These are phyloP conservation scores for Delichon dasypus DNA, from an alignment of 2,797 vertebrate species.

Conservation along the genomic window DNA sequence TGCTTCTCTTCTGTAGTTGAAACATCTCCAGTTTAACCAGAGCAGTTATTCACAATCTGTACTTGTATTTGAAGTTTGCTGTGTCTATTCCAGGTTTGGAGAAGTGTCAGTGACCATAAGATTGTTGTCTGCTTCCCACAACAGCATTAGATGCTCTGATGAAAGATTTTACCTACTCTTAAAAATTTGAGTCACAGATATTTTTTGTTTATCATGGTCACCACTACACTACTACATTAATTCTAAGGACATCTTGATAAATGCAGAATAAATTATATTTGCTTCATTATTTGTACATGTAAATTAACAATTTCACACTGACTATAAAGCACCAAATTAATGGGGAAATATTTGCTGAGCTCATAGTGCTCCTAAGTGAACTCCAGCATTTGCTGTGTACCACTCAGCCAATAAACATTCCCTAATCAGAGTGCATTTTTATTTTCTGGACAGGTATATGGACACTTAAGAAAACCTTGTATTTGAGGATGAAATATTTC, in stretches of 20 bases:
- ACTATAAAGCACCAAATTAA: neutral
- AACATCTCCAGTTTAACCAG: neutral
- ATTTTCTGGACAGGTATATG: neutral
- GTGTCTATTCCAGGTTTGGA: neutral
- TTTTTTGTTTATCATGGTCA: neutral
- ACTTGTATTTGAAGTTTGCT: neutral
- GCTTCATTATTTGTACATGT: neutral
- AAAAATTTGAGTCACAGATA: neutral
- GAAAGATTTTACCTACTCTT: neutral
- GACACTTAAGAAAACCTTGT: neutral
- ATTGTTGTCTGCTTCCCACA: neutral
- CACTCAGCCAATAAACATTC: neutral
- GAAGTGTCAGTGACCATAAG: neutral
- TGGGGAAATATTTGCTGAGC: neutral
- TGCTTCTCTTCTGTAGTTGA: neutral
- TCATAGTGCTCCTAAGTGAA: neutral
- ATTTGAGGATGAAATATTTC: neutral
- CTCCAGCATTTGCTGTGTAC: neutral
- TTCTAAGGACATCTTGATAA: neutral
- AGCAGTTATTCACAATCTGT: neutral
- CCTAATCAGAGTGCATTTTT: neutral
- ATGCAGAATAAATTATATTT: neutral
- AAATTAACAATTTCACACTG: neutral
- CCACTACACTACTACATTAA: neutral
- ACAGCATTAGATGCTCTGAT: neutral